A percentile compares a stretch with the other conserved stretches of the same genome.
Evolutionary conservation across 2,797 vertebrate species (phyloP).

Genomic region (Acanthurus leucopareius): DNA sequence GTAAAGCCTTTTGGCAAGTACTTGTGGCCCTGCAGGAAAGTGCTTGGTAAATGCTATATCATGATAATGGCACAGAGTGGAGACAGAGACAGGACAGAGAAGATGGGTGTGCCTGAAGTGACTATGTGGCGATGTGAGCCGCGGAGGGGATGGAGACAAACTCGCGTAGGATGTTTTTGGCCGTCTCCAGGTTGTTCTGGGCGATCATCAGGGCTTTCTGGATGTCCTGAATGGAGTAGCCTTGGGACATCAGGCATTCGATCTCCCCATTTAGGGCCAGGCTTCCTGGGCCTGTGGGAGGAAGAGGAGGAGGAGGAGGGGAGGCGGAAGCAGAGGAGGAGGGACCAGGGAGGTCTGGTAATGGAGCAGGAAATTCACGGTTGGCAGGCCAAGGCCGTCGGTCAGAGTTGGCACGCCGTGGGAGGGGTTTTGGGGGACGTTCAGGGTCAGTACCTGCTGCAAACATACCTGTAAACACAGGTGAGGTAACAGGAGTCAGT

Average conservation of each 20-base stretch:
- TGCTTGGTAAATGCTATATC: slow-evolving; percentile 66
- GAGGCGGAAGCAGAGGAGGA: slow-evolving; percentile 66
- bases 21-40: slow-evolving; percentile 63
- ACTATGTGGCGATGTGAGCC: slow-evolving; percentile 95
- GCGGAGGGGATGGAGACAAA: slow-evolving; percentile 95
- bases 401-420: slow-evolving; percentile 94
- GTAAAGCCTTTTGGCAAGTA: slow-evolving; percentile 29
- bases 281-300: slow-evolving; percentile 56
- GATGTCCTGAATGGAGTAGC: slow-evolving; percentile 99
- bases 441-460: slow-evolving; percentile 89
- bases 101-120: slow-evolving; percentile 17
- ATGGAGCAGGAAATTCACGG: slow-evolving; percentile 36
- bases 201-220: slow-evolving; percentile 98
- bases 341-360: slow-evolving; percentile 53
- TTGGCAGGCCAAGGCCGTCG: slow-evolving; percentile 84
- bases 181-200: slow-evolving; percentile 99
- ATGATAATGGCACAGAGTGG: slow-evolving; percentile 68
- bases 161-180: slow-evolving; percentile 97
- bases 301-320: not conserved
- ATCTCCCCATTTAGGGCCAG: slow-evolving; percentile 89
- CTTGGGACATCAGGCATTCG: slow-evolving; percentile 95
- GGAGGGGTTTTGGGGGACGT: slow-evolving; percentile 94
- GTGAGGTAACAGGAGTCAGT: not conserved
- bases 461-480: slow-evolving; percentile 80
- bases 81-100: slow-evolving; percentile 46